Evolutionary conservation across 2,113 vertebrate genomes (phyloP).

Genomic region (Pangasianodon hypophthalmus): DNA sequence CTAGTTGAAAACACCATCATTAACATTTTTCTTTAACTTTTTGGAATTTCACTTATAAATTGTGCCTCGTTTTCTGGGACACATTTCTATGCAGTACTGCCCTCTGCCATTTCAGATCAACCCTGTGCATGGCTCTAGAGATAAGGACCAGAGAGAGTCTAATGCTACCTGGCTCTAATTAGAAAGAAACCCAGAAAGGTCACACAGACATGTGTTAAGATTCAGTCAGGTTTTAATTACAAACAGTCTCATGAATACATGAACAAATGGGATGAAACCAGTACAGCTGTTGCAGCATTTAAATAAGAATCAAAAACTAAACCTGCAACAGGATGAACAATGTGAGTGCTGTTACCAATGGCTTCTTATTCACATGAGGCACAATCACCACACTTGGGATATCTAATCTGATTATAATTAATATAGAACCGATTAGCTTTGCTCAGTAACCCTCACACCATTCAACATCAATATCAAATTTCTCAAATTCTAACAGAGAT

Average conservation of each 20-base stretch:
- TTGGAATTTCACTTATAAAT: background rate
- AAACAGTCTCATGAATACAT: background rate
- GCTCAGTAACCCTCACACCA: background rate
- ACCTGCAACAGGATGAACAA: background rate
- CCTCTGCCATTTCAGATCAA: background rate
- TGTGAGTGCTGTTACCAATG: background rate
- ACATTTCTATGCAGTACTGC: background rate
- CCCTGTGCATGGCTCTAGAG: background rate
- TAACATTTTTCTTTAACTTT: background rate
- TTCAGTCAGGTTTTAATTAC: conserved; percentile 28
- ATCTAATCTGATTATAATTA: background rate
- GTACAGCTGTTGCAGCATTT: background rate
- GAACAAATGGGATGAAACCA: background rate
- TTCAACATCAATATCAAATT: background rate
- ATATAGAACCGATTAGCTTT: background rate
- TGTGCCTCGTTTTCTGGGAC: background rate
- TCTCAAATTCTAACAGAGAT: background rate
- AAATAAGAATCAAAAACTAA: conserved; percentile 24
- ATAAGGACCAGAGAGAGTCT: background rate
- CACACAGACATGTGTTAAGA: conserved; percentile 4
- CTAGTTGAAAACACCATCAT: background rate
- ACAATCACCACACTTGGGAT: background rate
- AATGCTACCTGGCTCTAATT: background rate
- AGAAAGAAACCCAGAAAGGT: background rate
- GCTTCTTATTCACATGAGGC: background rate